Base-by-base conservation (phyloP, 2,888 invertebrate species). In the Nephrotoma flavescens region DNA sequence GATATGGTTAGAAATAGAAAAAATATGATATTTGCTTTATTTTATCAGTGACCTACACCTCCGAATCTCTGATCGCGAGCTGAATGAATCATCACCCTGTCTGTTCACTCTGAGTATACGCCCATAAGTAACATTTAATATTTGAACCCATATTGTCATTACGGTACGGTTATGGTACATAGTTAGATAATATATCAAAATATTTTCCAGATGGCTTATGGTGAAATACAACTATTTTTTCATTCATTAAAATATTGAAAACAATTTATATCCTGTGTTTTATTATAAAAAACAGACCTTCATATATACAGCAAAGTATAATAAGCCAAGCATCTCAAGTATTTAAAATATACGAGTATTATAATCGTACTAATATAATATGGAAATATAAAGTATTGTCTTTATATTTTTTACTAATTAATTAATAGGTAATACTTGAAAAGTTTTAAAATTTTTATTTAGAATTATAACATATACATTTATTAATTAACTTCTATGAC, bases 181-280 rank as follows among this genome's bases (percentile, higher is more conserved):
- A 19, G 57, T 57, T 57, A 57, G 57, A 84, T 84, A 84, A 41
- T 41, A 84, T 84, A 84, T 42, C 42, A 42, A 84, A 84, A 84
- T 84, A 84, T 12, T 84, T n/a, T 41, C 83, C 83, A 84, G 83
- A 84, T 84, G 83, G 83, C 83, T 84, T 42, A n/a, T 84, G 41
- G 12, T 41, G 42, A 84, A 41, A 84, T n/a, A 84, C 83, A 84
- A 84, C 41, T 9, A 83, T 42, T 84, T 84, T 83, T 84, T 84
- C 83, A 84, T 84, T 84, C 83, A 84, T 84, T 41, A 84, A 84
- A 84, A 42, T 41, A 41, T 41, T 84, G 83, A 84, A 84, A 15
- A 41, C 41, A 84, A 84, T 84, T 84, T 84, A 42, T 84, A n/a
- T 84, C 83, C 83, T 84, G 83, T 84, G 83, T 84, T 42, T 84